Conservation (phyloP, 1,140 invertebrate species). For the Listronotus oregonensis region DNA sequence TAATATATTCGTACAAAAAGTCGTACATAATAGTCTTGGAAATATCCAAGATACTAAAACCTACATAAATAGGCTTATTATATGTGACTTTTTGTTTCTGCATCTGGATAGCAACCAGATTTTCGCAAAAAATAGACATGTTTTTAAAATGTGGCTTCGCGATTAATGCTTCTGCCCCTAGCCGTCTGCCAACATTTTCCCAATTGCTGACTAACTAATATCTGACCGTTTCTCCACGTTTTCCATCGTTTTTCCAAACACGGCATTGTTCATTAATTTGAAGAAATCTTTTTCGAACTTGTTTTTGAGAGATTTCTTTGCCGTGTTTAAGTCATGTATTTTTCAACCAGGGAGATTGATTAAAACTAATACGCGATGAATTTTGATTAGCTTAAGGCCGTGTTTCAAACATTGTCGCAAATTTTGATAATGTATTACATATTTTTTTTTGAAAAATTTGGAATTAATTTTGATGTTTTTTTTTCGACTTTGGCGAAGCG, state of each 20-base stretch:
- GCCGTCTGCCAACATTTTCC: no score
- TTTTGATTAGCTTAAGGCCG: slow-evolving; percentile 51
- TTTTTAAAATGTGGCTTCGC: slow-evolving; percentile 49
- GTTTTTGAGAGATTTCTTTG: slow-evolving; percentile 43
- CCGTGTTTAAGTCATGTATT: slow-evolving; percentile 56
- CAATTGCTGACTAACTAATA: slow-evolving; percentile 54
- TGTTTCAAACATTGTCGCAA: slow-evolving; percentile 48
- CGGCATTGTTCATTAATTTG: slow-evolving; percentile 57
- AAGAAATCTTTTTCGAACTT: slow-evolving; percentile 57
- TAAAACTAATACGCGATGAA: slow-evolving; percentile 46
- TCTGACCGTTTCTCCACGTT: no score
- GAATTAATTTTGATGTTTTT: slow-evolving; percentile 52
- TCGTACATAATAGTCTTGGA: slow-evolving; percentile 41
- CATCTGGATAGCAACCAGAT: slow-evolving; percentile 54
- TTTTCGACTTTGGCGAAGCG: slow-evolving; percentile 23
- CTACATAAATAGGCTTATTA: slow-evolving; percentile 56
- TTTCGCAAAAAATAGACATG: slow-evolving; percentile 47
- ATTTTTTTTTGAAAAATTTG: slow-evolving; percentile 52
- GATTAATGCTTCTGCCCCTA: slow-evolving; percentile 43
- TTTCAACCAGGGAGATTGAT: slow-evolving; percentile 52
- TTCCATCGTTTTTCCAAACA: slow-evolving; percentile 59
- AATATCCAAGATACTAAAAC: slow-evolving; percentile 55
- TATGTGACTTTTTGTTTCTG: slow-evolving; percentile 46
- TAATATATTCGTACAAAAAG: slow-evolving; percentile 42
- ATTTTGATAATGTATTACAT: slow-evolving; percentile 55